These are phyloP conservation scores for Rhimphoctona megacephalus DNA, from an alignment of 2,888 invertebrate species.

Conservation along the genomic window DNA sequence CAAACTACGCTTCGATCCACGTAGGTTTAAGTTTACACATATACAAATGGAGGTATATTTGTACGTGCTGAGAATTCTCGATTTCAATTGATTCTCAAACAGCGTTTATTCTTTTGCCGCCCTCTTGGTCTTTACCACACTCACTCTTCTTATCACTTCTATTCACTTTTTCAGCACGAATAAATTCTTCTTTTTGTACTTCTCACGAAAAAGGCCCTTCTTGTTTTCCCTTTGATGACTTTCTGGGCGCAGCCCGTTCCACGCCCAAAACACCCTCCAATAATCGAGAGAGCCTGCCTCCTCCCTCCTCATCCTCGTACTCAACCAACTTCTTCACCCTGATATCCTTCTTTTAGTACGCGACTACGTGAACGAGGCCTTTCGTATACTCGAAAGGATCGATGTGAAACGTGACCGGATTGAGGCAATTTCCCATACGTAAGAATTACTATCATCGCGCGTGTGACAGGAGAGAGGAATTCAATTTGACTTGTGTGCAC, in stretches of 20 bases:
- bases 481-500: constrained; percentile 70
- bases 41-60: constrained; percentile 16
- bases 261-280: constrained; percentile 31
- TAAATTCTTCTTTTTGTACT: background rate
- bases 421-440: constrained; percentile 76
- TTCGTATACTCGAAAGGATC: constrained; percentile 53
- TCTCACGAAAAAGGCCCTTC: constrained; percentile 9
- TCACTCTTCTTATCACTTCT: constrained; percentile 49
- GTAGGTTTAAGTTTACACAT: constrained; percentile 5
- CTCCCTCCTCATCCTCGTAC: constrained; percentile 1
- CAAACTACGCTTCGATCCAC: constrained; percentile 36
- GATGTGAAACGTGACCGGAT: constrained; percentile 57
- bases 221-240: constrained; percentile 49
- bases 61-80: background rate
- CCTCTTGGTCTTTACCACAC: background rate
- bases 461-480: constrained; percentile 62
- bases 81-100: constrained; percentile 58
- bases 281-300: constrained; percentile 14
- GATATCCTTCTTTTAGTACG: constrained; percentile 32
- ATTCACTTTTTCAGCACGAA: constrained; percentile 45
- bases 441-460: constrained; percentile 69
- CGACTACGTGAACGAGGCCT: constrained; percentile 25
- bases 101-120: constrained; percentile 20
- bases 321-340: constrained; percentile 27
- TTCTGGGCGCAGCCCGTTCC: constrained; percentile 18